Evolutionary conservation across 2,888 invertebrate species (phyloP).

Genomic region (Dasysyrphus tricinctus): DNA sequence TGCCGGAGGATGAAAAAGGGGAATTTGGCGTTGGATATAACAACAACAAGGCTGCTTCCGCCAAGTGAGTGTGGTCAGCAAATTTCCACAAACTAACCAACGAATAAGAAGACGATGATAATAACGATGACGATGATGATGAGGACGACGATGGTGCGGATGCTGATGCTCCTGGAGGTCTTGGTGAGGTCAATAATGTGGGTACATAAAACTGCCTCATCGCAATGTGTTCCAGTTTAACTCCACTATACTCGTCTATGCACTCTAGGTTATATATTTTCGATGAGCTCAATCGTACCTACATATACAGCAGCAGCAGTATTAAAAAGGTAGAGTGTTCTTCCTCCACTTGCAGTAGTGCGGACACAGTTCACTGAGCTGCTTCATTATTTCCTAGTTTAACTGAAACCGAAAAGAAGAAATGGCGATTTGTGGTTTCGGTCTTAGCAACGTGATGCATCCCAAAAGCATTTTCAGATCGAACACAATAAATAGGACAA

Average conservation of each 20-base stretch:
- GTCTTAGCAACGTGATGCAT: conserved; percentile 43
- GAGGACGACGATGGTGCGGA: conserved; percentile 55
- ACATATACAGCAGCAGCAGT: neutral
- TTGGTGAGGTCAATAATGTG: conserved; percentile 75
- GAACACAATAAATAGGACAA: conserved; percentile 60
- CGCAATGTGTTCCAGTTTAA: conserved; percentile 69
- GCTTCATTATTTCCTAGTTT: conserved; percentile 74
- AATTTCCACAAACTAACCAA: conserved; percentile 66
- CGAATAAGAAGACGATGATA: conserved; percentile 40
- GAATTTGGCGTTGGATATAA: conserved; percentile 51
- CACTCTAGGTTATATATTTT: conserved; percentile 35
- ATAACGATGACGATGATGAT: conserved; percentile 43
- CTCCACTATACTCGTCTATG: conserved; percentile 18
- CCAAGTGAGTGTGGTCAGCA: conserved; percentile 73
- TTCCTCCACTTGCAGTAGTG: conserved; percentile 62
- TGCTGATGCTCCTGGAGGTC: conserved; percentile 70
- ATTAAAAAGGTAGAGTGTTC: conserved; percentile 53
- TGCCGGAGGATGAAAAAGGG: conserved; percentile 66
- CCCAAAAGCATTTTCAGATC: conserved; percentile 67
- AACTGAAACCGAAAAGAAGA: conserved; percentile 68
- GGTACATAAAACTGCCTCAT: conserved; percentile 70
- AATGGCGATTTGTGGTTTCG: conserved; percentile 65
- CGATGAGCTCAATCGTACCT: conserved; percentile 25
- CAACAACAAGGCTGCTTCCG: conserved; percentile 64
- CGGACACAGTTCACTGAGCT: conserved; percentile 73